Conservation (phyloP, 2,113 vertebrate genomes). For the Athene noctua region DNA sequence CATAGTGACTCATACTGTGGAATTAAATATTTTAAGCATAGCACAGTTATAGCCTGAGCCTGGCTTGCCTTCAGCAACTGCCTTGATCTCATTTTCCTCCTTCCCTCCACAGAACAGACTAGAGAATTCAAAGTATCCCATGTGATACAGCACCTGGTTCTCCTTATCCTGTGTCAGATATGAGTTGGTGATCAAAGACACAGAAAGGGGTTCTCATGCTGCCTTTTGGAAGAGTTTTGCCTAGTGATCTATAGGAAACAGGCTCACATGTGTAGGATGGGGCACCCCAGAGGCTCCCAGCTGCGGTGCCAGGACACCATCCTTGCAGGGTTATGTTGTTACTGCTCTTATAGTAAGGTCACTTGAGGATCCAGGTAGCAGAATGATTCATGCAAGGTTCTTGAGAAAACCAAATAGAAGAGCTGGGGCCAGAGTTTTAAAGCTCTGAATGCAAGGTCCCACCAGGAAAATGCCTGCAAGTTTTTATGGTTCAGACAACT, state of each 20-base stretch:
- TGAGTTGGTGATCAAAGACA: conserved; percentile 3
- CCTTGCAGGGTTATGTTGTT: not conserved
- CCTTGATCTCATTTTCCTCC: conserved; percentile 38
- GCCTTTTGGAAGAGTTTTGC: not conserved
- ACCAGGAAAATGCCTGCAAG: not conserved
- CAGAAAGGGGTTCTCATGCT: not conserved
- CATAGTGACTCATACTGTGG: conserved; percentile 37
- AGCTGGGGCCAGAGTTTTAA: not conserved
- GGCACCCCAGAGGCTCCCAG: not conserved
- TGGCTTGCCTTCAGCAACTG: conserved; percentile 13
- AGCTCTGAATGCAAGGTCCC: not conserved
- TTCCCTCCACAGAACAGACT: not conserved
- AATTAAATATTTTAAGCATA: conserved; percentile 61
- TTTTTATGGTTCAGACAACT: not conserved
- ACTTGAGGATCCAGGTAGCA: not conserved
- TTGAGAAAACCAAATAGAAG: not conserved
- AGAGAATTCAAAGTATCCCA: conserved; percentile 6
- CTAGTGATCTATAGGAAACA: not conserved
- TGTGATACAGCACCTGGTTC: not conserved
- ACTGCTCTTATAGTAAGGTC: not conserved
- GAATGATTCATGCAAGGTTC: not conserved
- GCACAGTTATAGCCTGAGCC: not conserved
- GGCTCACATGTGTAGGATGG: not conserved
- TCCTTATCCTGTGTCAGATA: not conserved
- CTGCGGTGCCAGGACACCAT: not conserved